These are phyloP conservation scores for Dryobotodes eremita DNA, from an alignment of 2,888 invertebrate genomes.

Conservation along the genomic window DNA sequence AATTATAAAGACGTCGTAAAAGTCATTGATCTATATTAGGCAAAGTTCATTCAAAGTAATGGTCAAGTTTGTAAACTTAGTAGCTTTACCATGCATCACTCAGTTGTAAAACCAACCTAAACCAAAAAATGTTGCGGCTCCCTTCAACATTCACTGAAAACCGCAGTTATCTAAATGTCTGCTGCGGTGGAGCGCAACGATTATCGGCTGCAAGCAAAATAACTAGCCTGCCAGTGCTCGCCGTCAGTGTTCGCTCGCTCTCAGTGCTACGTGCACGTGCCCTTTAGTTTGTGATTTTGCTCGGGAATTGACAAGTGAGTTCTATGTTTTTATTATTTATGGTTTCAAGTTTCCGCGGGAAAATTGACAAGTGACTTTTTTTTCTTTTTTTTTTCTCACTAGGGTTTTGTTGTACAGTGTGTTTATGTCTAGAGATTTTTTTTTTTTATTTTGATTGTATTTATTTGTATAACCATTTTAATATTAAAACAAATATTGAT, in stretches of 20 bases:
- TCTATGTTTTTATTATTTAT: constrained; percentile 33
- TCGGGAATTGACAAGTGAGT: constrained; percentile 70
- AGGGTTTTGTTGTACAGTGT: constrained; percentile 14
- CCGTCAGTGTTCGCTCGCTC: constrained; percentile 71
- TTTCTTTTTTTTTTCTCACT: neutral
- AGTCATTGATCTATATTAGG: neutral
- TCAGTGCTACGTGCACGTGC: constrained; percentile 71
- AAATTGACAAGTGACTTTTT: constrained; percentile 26
- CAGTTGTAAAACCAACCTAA: neutral
- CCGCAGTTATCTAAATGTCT: constrained; percentile 68
- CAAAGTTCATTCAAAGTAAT: neutral
- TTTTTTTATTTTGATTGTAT: no score
- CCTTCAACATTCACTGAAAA: constrained; percentile 73
- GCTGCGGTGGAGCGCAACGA: constrained; percentile 63
- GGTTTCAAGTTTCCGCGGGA: constrained; percentile 8
- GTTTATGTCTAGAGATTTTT: neutral
- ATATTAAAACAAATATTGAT: no score
- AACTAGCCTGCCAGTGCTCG: constrained; percentile 54
- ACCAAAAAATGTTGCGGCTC: constrained; percentile 70
- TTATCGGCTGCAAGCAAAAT: constrained; percentile 74
- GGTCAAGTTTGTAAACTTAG: neutral
- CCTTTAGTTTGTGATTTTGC: constrained; percentile 60
- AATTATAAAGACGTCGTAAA: neutral
- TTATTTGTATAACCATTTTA: neutral
- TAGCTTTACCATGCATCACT: neutral